A percentile compares a stretch with the other conserved stretches of the same genome.
Evolutionary conservation across 2,888 invertebrate genomes (phyloP).

Genomic region (Sesamia inferens): DNA sequence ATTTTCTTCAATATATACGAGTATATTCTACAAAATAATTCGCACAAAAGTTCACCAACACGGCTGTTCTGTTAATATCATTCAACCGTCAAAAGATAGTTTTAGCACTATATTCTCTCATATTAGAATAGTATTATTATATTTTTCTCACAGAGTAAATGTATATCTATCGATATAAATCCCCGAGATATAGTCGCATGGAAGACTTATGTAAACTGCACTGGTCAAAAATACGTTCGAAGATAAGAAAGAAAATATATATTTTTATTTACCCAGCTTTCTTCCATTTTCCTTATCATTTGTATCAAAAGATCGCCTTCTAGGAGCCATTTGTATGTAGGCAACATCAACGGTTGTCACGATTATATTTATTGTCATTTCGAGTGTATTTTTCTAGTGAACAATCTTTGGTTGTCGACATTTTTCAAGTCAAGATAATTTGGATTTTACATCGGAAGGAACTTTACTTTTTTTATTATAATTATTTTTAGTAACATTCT

Average conservation of each 20-base stretch:
- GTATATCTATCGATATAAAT: background rate
- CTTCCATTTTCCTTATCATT: background rate
- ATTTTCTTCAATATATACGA: background rate
- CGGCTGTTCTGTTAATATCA: background rate
- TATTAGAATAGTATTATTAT: background rate
- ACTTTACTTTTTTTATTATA: background rate
- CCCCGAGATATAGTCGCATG: background rate
- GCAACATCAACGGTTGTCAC: background rate
- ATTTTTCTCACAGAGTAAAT: background rate
- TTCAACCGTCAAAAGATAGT: background rate
- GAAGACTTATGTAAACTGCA: constrained; percentile 26
- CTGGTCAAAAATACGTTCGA: background rate
- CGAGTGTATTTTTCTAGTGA: background rate
- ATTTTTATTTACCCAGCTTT: background rate
- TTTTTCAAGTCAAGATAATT: too few species aligned
- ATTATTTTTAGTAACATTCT: background rate
- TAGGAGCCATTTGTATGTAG: background rate
- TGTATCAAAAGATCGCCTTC: background rate
- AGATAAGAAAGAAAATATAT: background rate
- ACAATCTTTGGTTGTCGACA: too few species aligned
- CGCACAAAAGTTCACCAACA: background rate
- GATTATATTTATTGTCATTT: background rate
- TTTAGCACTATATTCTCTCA: background rate
- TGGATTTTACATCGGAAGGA: background rate
- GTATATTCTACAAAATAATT: background rate